phyloP scores from a whole-genome alignment of 2,888 invertebrate species.

The Synergus laeviventris region DNA sequence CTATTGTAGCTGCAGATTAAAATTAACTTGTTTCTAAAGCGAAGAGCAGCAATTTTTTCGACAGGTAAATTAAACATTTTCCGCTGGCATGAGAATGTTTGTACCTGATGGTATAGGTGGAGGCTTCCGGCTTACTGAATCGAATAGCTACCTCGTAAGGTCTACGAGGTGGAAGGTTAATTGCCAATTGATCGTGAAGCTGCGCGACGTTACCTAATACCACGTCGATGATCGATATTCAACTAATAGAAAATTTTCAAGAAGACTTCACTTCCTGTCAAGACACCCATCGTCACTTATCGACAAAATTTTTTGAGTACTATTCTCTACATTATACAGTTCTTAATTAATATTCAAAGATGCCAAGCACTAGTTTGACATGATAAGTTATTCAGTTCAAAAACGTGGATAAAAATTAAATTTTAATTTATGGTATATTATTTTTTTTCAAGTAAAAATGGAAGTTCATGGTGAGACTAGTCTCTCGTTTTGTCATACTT shows the following conservation, averaged over 20 bases:
- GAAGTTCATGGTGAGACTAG: neutral
- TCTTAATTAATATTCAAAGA: neutral
- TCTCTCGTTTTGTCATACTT: neutral
- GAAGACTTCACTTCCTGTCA: conserved; percentile 39
- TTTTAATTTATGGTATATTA: neutral
- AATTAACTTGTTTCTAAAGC: neutral
- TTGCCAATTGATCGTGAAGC: conserved; percentile 66
- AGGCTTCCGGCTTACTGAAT: conserved; percentile 62
- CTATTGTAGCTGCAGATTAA: neutral
- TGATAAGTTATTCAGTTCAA: neutral
- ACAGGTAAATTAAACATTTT: conserved; percentile 25
- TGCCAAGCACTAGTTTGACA: neutral
- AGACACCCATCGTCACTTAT: conserved; percentile 26
- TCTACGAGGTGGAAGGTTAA: conserved; percentile 59
- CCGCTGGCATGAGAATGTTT: neutral
- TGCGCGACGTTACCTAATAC: conserved; percentile 50
- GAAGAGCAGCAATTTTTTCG: neutral
- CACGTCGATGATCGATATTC: conserved; percentile 52
- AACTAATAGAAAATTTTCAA: conserved; percentile 47
- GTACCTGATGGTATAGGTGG: neutral
- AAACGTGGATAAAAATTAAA: neutral
- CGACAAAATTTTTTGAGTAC: neutral
- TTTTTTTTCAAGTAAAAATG: neutral
- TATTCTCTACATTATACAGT: neutral
- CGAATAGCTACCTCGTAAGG: conserved; percentile 56